Conservation (phyloP, 2,113 vertebrate genomes). For the Oriolus oriolus region DNA sequence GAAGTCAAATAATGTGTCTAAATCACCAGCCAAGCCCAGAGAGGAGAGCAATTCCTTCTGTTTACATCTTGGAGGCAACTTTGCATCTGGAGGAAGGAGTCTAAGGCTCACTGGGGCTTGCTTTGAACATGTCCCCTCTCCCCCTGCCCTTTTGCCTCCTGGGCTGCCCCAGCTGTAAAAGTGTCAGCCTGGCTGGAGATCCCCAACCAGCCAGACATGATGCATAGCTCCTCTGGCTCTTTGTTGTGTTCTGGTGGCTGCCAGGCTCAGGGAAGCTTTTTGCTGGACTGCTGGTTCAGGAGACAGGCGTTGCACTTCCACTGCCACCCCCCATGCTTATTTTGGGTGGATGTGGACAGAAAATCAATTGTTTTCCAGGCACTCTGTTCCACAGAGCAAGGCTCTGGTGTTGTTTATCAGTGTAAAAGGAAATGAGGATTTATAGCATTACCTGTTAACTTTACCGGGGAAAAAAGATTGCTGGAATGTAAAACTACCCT, state of each 20-base stretch:
- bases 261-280: background rate
- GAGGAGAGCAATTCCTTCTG: background rate
- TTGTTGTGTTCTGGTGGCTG: background rate
- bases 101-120: background rate
- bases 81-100: conserved; percentile 1
- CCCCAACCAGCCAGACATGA: background rate
- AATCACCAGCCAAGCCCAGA: background rate
- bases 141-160: background rate
- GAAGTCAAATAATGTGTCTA: background rate
- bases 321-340: background rate
- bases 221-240: background rate
- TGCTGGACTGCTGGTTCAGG: background rate
- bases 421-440: conserved; percentile 15
- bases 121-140: background rate
- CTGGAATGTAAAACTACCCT: background rate
- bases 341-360: background rate
- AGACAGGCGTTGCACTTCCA: background rate
- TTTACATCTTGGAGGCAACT: background rate
- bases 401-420: background rate
- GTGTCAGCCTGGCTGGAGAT: background rate
- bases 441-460: background rate
- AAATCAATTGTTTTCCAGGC: background rate
- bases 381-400: background rate
- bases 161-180: conserved; percentile 12
- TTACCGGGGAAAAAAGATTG: background rate